Conservation (phyloP, 2,113 vertebrate species). For the Eurypyga helias region DNA sequence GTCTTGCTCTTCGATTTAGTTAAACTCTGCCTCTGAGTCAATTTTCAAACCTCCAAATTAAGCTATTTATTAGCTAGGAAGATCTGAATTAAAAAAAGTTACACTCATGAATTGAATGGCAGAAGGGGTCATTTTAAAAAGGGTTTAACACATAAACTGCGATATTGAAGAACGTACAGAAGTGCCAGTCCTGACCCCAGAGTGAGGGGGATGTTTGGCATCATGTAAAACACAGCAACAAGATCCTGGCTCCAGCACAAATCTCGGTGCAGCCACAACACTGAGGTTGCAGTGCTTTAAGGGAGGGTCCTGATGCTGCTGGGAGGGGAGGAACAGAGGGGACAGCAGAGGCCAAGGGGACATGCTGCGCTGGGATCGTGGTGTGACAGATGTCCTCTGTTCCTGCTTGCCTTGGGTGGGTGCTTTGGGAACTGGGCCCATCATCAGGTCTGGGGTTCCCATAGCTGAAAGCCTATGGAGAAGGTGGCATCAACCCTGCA, state of each 20-base stretch:
- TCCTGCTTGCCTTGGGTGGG: not conserved
- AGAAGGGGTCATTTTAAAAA: not conserved
- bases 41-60: conserved; percentile 57
- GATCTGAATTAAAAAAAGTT: not conserved
- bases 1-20: conserved; percentile 57
- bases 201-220: rapidly evolving
- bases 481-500: not conserved
- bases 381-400: not conserved
- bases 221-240: not conserved
- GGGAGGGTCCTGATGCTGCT: not conserved
- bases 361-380: rapidly evolving
- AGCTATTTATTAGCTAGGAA: conserved; percentile 64
- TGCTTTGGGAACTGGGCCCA: rapidly evolving
- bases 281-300: rapidly evolving
- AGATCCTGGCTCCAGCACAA: rapidly evolving
- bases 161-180: not conserved
- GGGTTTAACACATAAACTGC: not conserved
- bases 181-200: not conserved
- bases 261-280: rapidly evolving
- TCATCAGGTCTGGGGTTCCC: not conserved
- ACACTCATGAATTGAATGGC: not conserved
- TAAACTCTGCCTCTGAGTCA: conserved; percentile 66
- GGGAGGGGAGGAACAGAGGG: not conserved
- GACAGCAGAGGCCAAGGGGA: not conserved
- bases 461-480: not conserved